These are phyloP conservation scores for Alaudala cheleensis DNA, from an alignment of 2,113 vertebrate genomes.

Conservation along the genomic window DNA sequence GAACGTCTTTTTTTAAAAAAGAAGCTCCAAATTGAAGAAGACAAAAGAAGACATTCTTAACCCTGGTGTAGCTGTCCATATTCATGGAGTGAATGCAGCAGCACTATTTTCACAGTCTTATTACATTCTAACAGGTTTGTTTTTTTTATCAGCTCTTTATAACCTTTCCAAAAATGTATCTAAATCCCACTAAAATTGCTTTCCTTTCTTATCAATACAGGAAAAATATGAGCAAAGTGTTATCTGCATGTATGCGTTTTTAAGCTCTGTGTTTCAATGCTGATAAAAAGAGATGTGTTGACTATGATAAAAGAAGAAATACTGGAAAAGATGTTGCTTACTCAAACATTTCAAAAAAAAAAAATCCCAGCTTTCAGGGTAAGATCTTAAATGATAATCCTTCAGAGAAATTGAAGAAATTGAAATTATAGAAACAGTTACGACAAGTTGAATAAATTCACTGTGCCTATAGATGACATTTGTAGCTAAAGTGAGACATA, in stretches of 20 bases:
- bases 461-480: neutral
- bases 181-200: conserved; percentile 9
- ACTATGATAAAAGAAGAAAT: conserved; percentile 34
- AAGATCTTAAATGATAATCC: conserved; percentile 21
- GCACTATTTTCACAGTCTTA: neutral
- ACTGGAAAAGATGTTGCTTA: conserved; percentile 2
- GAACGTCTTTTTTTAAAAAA: neutral
- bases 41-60: neutral
- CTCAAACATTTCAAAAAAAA: neutral
- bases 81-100: neutral
- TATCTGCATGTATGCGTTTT: neutral
- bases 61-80: neutral
- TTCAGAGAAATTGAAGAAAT: conserved; percentile 17
- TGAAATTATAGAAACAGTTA: conserved; percentile 30
- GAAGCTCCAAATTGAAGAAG: neutral
- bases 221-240: neutral
- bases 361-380: neutral
- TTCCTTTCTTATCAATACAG: conserved; percentile 17
- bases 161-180: neutral
- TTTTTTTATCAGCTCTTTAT: neutral
- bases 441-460: conserved; percentile 9
- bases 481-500: neutral
- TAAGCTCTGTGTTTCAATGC: conserved; percentile 17
- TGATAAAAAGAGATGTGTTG: conserved; percentile 35
- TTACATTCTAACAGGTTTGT: neutral